These are phyloP conservation scores for Rhagophthalmus giganteus DNA, from an alignment of 2,888 invertebrate genomes.

Conservation along the genomic window DNA sequence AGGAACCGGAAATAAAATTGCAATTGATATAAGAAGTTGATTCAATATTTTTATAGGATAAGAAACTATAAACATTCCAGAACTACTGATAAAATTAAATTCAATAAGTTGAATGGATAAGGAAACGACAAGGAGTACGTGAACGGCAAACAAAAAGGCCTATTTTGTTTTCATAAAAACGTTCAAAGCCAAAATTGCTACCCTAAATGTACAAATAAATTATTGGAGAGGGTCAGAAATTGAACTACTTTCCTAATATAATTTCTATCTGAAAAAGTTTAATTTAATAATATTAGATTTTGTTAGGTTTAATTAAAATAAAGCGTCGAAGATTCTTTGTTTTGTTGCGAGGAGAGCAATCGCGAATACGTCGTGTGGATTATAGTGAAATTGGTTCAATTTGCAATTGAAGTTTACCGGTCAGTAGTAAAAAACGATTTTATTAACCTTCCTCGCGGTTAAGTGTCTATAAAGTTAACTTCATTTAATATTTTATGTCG, in stretches of 20 bases:
- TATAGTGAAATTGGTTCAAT: too few species aligned
- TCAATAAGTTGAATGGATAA: neutral
- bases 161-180: neutral
- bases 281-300: neutral
- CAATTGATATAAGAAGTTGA: neutral
- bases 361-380: neutral
- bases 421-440: too few species aligned
- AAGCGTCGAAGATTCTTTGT: too few species aligned
- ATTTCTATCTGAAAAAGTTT: neutral
- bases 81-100: neutral
- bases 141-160: neutral
- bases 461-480: too few species aligned
- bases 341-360: neutral
- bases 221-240: neutral
- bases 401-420: neutral
- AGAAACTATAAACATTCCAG: neutral
- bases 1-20: neutral
- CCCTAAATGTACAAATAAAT: neutral
- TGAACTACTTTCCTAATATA: neutral
- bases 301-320: neutral
- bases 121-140: neutral
- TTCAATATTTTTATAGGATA: neutral
- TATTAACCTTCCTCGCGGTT: too few species aligned
- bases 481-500: too few species aligned
- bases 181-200: neutral